Evolutionary conservation across 2,888 invertebrate species (phyloP).

Genomic region (Ypsolopha scabrella): DNA sequence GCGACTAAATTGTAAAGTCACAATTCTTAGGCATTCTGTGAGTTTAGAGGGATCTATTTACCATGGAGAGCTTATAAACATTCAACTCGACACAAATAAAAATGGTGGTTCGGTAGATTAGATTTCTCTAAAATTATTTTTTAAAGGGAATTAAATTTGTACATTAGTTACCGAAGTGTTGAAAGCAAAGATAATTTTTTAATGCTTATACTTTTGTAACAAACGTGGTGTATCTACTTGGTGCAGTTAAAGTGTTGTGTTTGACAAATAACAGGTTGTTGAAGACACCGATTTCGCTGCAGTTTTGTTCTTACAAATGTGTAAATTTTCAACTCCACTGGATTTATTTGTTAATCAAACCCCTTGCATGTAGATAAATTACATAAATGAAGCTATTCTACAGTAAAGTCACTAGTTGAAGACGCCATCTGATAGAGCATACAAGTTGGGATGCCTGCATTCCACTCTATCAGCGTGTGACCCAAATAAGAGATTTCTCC

Average conservation of each 20-base stretch:
- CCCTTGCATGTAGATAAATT: neutral
- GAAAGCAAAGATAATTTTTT: conserved; percentile 24
- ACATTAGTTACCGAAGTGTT: conserved; percentile 20
- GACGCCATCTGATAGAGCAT: neutral
- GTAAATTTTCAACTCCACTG: neutral
- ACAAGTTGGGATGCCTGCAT: neutral
- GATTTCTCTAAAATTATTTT: conserved; percentile 39
- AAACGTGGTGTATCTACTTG: conserved; percentile 39
- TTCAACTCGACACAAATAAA: conserved; percentile 53
- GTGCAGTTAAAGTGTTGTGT: conserved; percentile 48
- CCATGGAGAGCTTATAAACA: neutral
- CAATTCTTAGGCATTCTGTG: too few species aligned
- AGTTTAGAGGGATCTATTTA: too few species aligned
- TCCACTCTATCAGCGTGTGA: conserved; percentile 56
- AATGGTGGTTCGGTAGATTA: conserved; percentile 59
- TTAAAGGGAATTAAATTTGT: conserved; percentile 33
- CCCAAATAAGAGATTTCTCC: conserved; percentile 68
- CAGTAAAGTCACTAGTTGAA: neutral
- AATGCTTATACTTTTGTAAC: conserved; percentile 22
- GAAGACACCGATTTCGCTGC: conserved; percentile 50
- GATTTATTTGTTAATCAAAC: neutral
- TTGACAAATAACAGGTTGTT: conserved; percentile 69
- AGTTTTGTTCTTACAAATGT: neutral
- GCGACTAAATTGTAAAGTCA: conserved; percentile 20
- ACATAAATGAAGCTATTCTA: neutral